Percentiles rank a stretch among this genome's conserved stretches.
These are phyloP conservation scores for Origma solitaria DNA, from an alignment of 2,113 vertebrate genomes.

Conservation along the genomic window DNA sequence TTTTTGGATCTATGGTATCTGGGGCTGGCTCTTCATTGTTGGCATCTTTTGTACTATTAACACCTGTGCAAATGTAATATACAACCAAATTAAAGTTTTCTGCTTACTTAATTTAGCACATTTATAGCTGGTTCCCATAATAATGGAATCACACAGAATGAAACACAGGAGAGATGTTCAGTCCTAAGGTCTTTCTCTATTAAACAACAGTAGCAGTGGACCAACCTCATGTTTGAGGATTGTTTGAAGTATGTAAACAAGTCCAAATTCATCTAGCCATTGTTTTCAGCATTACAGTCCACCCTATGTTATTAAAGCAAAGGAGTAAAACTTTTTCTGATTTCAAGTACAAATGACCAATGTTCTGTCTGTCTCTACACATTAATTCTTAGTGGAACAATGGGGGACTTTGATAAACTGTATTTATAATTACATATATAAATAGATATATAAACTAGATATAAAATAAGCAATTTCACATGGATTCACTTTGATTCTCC, in stretches of 20 bases:
- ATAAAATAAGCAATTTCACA: not conserved
- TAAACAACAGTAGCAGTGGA: not conserved
- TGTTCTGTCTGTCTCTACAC: not conserved
- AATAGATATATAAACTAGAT: not conserved
- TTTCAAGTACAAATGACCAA: not conserved
- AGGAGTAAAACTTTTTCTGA: not conserved
- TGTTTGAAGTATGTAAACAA: not conserved
- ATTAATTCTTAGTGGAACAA: not conserved
- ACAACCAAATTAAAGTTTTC: not conserved
- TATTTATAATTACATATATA: not conserved
- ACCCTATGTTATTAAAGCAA: not conserved
- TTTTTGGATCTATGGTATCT: slow-evolving; percentile 50
- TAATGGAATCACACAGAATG: not conserved
- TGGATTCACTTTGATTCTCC: not conserved
- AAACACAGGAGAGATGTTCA: not conserved
- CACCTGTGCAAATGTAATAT: not conserved
- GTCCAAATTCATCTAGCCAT: not conserved
- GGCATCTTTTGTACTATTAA: slow-evolving; percentile 1
- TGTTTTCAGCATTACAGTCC: not conserved
- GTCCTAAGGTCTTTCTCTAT: not conserved
- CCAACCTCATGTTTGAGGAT: not conserved
- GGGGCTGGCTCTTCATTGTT: not conserved
- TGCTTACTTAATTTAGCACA: not conserved
- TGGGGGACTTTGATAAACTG: not conserved
- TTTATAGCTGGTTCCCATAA: not conserved